Conservation (phyloP, 1,140 invertebrate genomes). For the Philaenus spumarius region DNA sequence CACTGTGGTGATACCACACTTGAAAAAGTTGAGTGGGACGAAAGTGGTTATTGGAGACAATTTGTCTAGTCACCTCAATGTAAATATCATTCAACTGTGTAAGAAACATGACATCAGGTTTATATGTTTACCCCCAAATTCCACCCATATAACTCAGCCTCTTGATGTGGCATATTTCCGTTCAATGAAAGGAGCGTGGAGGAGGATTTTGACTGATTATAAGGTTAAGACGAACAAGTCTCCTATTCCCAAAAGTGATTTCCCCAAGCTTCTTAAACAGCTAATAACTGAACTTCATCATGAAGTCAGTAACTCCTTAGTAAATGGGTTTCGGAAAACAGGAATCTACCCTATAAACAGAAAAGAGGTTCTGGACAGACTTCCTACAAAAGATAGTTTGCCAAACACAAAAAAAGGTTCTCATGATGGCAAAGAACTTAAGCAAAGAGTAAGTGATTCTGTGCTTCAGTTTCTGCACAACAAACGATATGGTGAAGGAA, state of each 20-base stretch:
- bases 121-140: background rate
- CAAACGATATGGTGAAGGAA: no score
- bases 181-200: background rate
- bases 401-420: background rate
- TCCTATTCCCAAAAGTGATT: background rate
- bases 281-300: background rate
- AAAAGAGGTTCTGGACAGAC: background rate
- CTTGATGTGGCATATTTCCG: background rate
- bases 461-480: background rate
- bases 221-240: constrained; percentile 9
- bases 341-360: background rate
- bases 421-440: background rate
- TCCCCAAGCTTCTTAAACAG: background rate
- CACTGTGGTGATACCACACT: constrained; percentile 27
- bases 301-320: background rate
- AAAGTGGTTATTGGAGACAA: constrained; percentile 40
- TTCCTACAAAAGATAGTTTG: no score
- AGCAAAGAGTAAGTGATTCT: background rate
- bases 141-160: background rate
- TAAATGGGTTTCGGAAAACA: background rate
- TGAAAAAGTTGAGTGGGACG: constrained; percentile 29
- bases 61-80: constrained; percentile 27
- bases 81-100: background rate
- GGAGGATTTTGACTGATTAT: constrained; percentile 25
- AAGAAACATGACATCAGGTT: background rate